Percentiles rank a stretch among this genome's conserved stretches.
These are phyloP conservation scores for Platyrinchus mystaceus DNA, from an alignment of 2,797 vertebrate genomes.

Conservation along the genomic window DNA sequence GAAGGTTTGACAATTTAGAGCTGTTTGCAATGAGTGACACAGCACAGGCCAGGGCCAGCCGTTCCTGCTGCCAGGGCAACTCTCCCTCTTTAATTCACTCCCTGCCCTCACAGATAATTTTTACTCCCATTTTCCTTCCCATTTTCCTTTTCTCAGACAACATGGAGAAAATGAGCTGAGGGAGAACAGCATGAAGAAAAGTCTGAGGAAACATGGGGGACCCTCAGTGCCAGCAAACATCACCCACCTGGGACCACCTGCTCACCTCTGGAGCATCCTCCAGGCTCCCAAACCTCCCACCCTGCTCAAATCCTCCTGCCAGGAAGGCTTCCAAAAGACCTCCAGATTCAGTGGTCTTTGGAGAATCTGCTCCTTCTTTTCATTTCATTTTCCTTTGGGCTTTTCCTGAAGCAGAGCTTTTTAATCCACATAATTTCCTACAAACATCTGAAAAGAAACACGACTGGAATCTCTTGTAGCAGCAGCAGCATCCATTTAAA, in stretches of 20 bases:
- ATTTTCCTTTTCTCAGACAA: not conserved
- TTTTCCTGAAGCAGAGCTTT: not conserved
- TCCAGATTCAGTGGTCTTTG: not conserved
- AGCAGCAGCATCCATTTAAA: not conserved
- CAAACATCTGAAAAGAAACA: not conserved
- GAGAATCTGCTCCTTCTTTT: not conserved
- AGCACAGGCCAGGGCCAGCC: not conserved
- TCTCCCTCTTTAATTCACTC: not conserved
- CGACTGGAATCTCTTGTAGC: rapidly evolving
- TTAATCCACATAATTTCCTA: not conserved
- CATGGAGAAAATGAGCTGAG: not conserved
- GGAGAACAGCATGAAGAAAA: not conserved
- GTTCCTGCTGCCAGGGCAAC: not conserved
- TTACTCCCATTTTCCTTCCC: not conserved
- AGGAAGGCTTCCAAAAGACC: not conserved
- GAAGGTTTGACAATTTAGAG: not conserved
- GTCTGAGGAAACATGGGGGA: conserved; percentile 30
- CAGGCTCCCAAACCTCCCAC: not conserved
- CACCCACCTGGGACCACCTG: not conserved
- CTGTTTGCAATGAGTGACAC: not conserved
- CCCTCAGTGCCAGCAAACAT: not conserved
- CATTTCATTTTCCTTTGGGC: not conserved
- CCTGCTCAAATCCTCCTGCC: not conserved
- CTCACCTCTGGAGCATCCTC: conserved; percentile 53
- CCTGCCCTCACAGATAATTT: not conserved